Conservation (phyloP, 2,888 invertebrate genomes). For the Craniophora ligustri region DNA sequence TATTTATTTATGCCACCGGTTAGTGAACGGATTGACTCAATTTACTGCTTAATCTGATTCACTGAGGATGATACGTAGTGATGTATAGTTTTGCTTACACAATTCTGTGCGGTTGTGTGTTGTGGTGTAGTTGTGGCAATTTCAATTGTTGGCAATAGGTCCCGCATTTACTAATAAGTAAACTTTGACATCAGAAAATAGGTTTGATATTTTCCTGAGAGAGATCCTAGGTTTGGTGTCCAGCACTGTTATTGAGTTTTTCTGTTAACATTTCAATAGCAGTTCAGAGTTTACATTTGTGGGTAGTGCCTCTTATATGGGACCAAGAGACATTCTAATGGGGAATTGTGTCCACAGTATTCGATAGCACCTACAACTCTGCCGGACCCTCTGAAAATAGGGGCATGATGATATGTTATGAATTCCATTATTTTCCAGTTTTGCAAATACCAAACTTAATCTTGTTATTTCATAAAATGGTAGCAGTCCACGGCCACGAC, state of each 20-base stretch:
- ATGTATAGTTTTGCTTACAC: constrained; percentile 45
- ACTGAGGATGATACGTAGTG: constrained; percentile 60
- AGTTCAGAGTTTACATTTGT: no score
- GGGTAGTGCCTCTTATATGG: no score
- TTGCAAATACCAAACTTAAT: constrained; percentile 1
- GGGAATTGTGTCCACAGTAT: no score
- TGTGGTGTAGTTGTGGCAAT: no score
- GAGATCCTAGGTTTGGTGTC: no score
- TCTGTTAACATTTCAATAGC: no score
- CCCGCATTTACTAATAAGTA: constrained; percentile 15
- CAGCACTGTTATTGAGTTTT: no score
- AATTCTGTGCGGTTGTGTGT: constrained; percentile 39
- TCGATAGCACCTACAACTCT: no score
- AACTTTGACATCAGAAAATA: not conserved
- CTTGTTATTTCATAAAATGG: constrained; percentile 9
- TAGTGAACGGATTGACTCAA: constrained; percentile 74
- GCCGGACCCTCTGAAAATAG: no score
- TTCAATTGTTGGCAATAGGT: constrained; percentile 32
- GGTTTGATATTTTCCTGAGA: no score
- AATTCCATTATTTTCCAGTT: not conserved
- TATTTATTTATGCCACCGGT: constrained; percentile 80
- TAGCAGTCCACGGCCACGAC: constrained; percentile 1
- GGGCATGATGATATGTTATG: no score
- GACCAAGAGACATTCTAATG: no score
- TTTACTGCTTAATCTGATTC: constrained; percentile 82